These are phyloP conservation scores for Boleophthalmus pectinirostris DNA, from an alignment of 2,113 vertebrate species.

Conservation along the genomic window DNA sequence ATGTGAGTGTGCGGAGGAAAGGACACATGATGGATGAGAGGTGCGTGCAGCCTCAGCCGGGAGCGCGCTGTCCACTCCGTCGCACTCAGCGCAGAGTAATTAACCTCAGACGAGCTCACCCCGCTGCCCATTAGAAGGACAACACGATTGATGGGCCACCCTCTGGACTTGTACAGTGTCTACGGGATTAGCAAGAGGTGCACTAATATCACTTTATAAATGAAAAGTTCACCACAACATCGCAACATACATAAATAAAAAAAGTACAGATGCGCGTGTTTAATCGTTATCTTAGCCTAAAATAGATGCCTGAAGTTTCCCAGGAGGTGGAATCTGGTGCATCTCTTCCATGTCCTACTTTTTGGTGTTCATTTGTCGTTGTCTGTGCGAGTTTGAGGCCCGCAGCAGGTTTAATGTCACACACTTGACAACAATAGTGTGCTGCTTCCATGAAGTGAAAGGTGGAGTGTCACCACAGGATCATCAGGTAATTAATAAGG, in stretches of 20 bases:
- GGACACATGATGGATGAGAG: constrained; percentile 77
- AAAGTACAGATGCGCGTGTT: neutral
- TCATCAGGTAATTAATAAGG: neutral
- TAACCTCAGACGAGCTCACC: constrained; percentile 81
- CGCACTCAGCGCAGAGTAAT: constrained; percentile 78
- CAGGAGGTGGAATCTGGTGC: constrained; percentile 41
- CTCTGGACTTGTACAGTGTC: constrained; percentile 65
- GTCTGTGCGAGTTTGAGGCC: constrained; percentile 50
- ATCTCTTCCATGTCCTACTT: constrained; percentile 54
- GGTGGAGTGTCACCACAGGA: neutral
- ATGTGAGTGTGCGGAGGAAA: constrained; percentile 52
- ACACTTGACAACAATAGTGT: constrained; percentile 30
- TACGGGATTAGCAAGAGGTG: constrained; percentile 36
- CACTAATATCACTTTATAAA: constrained; percentile 6
- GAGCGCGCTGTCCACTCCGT: constrained; percentile 62
- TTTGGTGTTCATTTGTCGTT: constrained; percentile 48
- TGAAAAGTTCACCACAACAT: neutral
- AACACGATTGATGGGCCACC: constrained; percentile 78
- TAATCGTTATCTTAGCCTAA: neutral
- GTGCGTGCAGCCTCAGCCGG: constrained; percentile 66
- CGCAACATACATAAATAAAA: neutral
- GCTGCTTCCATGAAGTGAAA: constrained; percentile 36
- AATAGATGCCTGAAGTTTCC: constrained; percentile 11
- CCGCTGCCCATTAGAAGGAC: constrained; percentile 79
- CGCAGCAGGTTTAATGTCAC: constrained; percentile 38